These are phyloP conservation scores for Phalacrocorax aristotelis DNA, from an alignment of 2,113 vertebrate genomes.

Conservation along the genomic window DNA sequence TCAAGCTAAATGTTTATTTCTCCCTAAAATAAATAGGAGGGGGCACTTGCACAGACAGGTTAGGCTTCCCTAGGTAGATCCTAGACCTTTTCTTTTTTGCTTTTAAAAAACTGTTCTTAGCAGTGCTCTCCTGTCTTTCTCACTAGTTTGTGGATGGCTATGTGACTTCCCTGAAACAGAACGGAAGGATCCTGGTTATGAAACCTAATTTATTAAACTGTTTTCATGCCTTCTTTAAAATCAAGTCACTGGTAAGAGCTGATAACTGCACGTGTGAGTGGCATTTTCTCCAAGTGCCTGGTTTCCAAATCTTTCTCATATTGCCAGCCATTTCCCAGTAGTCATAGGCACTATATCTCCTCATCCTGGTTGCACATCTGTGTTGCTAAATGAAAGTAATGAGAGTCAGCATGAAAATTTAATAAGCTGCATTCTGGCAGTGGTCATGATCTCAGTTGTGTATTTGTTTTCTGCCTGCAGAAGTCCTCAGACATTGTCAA, in stretches of 20 bases:
- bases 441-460: neutral
- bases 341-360: neutral
- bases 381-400: slow-evolving; percentile 45
- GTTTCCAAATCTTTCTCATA: neutral
- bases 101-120: neutral
- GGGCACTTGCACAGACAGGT: neutral
- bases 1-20: neutral
- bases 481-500: neutral
- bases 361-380: slow-evolving; percentile 34
- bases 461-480: neutral
- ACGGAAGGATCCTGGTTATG: neutral
- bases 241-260: neutral
- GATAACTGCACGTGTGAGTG: fast-evolving
- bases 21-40: neutral
- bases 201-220: neutral
- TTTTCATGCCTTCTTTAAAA: neutral
- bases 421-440: neutral
- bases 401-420: slow-evolving; percentile 49
- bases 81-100: neutral
- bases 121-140: neutral
- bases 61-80: neutral
- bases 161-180: neutral
- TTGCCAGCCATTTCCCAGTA: neutral
- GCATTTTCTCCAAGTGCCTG: neutral
- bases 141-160: neutral